A percentile compares a stretch with the other conserved stretches of the same genome.
phyloP scores from a whole-genome alignment of 2,113 vertebrate species.

The Xiphias gladius region DNA sequence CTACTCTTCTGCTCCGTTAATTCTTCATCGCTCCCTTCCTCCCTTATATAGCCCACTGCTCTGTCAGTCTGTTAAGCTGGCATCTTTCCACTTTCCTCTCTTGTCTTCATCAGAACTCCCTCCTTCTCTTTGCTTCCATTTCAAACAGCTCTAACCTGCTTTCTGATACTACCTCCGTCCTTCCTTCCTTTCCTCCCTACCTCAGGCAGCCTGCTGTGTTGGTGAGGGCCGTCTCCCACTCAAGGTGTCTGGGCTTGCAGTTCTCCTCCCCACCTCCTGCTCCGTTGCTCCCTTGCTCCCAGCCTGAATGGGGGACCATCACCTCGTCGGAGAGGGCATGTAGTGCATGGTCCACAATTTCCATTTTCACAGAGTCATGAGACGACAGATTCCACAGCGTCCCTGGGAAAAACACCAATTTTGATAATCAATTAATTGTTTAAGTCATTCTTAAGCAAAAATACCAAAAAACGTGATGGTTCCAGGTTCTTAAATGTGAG shows the following conservation, averaged over 20 bases:
- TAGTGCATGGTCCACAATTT: slow-evolving; percentile 94
- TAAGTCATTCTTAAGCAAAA: no score
- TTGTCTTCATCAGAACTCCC: background rate
- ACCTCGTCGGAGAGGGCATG: slow-evolving; percentile 94
- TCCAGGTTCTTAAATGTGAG: no score
- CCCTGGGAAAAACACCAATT: slow-evolving; percentile 79
- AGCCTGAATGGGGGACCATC: slow-evolving; percentile 93
- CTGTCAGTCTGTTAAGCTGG: slow-evolving; percentile 37
- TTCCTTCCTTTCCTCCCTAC: slow-evolving; percentile 72
- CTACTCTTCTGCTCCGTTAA: slow-evolving; percentile 31
- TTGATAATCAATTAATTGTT: no score
- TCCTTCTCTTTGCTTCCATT: background rate
- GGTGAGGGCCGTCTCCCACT: slow-evolving; percentile 95
- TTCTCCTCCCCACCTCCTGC: slow-evolving; percentile 87
- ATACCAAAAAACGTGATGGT: no score
- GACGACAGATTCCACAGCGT: slow-evolving; percentile 98
- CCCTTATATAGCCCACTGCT: slow-evolving; percentile 27
- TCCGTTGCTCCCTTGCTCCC: slow-evolving; percentile 86
- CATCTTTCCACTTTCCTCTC: slow-evolving; percentile 5
- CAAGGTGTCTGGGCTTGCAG: slow-evolving; percentile 92
- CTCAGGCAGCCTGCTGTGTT: slow-evolving; percentile 97
- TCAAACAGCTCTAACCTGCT: background rate
- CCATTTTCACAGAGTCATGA: slow-evolving; percentile 97
- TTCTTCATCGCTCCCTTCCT: slow-evolving; percentile 11
- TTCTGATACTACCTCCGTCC: background rate